These are phyloP conservation scores for Lonchura striata DNA, from an alignment of 2,113 vertebrate genomes.

Conservation along the genomic window DNA sequence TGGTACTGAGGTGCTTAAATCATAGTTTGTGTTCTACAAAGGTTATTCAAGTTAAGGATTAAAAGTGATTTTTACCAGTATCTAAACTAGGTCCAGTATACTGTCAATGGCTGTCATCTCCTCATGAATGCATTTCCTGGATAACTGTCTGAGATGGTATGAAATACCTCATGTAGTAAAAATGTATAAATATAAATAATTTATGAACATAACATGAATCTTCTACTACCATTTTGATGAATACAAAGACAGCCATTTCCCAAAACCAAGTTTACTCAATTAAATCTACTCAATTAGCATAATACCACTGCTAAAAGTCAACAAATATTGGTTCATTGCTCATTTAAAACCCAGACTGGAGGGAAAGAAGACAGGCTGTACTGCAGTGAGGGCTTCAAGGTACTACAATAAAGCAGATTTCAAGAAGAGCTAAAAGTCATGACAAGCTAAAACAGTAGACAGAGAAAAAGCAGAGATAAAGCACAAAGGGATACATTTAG, in stretches of 20 bases:
- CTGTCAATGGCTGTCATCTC: background rate
- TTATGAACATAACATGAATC: background rate
- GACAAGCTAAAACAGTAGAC: background rate
- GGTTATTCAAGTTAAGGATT: background rate
- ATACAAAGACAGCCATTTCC: background rate
- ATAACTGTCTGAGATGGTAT: background rate
- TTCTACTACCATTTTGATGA: background rate
- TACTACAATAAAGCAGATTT: background rate
- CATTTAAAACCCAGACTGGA: background rate
- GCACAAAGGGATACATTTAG: background rate
- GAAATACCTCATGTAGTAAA: background rate
- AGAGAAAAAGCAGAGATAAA: background rate
- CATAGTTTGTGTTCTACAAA: background rate
- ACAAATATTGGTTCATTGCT: background rate
- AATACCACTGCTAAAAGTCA: background rate
- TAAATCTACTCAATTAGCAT: background rate
- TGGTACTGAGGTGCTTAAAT: background rate
- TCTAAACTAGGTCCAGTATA: background rate
- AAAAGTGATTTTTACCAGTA: background rate
- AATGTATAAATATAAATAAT: background rate
- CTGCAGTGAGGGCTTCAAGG: background rate
- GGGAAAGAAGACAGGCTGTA: background rate
- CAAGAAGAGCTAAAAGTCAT: background rate
- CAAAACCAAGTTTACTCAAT: background rate
- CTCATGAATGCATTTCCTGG: background rate